Conservation (phyloP, 2,888 invertebrate genomes). For the Diadegma fenestrale region DNA sequence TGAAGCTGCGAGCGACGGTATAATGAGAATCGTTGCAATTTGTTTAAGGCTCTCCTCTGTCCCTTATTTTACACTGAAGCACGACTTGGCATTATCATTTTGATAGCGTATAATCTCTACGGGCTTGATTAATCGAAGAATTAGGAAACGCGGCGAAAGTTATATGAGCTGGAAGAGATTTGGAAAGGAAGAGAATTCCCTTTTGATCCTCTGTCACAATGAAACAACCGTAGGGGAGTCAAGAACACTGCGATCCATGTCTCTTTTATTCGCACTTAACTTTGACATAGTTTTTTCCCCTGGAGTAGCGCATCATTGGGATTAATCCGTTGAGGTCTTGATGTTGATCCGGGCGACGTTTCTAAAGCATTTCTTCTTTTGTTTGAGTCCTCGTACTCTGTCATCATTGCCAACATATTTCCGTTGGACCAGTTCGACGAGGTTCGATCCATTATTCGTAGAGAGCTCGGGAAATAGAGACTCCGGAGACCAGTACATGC, state of each 20-base stretch:
- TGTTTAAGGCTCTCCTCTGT: not conserved
- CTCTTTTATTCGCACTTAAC: not conserved
- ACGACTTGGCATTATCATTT: not conserved
- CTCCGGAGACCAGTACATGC: not conserved
- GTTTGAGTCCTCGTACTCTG: too few species aligned
- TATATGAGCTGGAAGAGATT: not conserved
- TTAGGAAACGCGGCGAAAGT: not conserved
- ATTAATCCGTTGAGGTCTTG: not conserved
- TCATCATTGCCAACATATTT: slow-evolving; percentile 4
- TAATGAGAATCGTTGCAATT: not conserved
- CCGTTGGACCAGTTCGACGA: slow-evolving; percentile 1
- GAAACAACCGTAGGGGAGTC: not conserved
- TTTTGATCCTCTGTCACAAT: not conserved
- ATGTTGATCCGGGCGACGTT: not conserved
- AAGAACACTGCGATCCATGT: not conserved
- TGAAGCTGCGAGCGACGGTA: not conserved
- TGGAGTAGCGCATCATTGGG: not conserved
- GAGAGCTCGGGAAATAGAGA: not conserved
- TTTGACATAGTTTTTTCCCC: not conserved
- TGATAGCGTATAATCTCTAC: not conserved
- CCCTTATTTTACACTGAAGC: not conserved
- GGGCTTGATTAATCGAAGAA: not conserved
- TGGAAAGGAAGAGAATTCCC: not conserved
- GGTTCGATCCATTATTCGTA: not conserved
- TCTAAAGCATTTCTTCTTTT: not conserved